A percentile compares a stretch with the other conserved stretches of the same genome.
phyloP scores from a whole-genome alignment of 2,888 invertebrate genomes.

The Parnassius apollo region DNA sequence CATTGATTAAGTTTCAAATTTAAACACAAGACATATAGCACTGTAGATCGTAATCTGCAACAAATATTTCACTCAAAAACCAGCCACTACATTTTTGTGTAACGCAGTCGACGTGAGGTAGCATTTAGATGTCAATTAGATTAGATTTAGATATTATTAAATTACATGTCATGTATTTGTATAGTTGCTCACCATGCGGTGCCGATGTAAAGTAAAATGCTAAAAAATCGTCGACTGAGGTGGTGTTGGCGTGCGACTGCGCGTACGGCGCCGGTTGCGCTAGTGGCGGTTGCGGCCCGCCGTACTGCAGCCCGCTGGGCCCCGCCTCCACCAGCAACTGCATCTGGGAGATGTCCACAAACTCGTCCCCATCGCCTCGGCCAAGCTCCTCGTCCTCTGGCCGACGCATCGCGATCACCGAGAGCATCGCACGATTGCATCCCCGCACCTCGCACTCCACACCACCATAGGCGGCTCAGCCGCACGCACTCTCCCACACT shows the following conservation, averaged over 20 bases:
- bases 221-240: constrained; percentile 88
- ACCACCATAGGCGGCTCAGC: constrained; percentile 47
- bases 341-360: constrained; percentile 92
- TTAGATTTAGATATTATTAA: constrained; percentile 1
- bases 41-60: not conserved
- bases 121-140: not conserved
- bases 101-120: not conserved
- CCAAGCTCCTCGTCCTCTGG: constrained; percentile 84
- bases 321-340: constrained; percentile 85
- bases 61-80: not conserved
- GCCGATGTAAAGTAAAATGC: constrained; percentile 87
- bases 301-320: constrained; percentile 75
- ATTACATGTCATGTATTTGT: constrained; percentile 10
- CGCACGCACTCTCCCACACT: constrained; percentile 47
- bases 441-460: constrained; percentile 64
- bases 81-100: not conserved
- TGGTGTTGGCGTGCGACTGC: constrained; percentile 65
- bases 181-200: constrained; percentile 74
- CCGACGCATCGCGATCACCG: constrained; percentile 88
- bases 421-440: constrained; percentile 79
- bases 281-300: constrained; percentile 71
- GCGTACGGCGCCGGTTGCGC: constrained; percentile 71
- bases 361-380: constrained; percentile 84
- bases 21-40: not conserved
- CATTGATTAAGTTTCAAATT: too few relatives aligned